Evolutionary conservation across 2,113 vertebrate genomes (phyloP).

Genomic region (Phylloscopus trochilus): DNA sequence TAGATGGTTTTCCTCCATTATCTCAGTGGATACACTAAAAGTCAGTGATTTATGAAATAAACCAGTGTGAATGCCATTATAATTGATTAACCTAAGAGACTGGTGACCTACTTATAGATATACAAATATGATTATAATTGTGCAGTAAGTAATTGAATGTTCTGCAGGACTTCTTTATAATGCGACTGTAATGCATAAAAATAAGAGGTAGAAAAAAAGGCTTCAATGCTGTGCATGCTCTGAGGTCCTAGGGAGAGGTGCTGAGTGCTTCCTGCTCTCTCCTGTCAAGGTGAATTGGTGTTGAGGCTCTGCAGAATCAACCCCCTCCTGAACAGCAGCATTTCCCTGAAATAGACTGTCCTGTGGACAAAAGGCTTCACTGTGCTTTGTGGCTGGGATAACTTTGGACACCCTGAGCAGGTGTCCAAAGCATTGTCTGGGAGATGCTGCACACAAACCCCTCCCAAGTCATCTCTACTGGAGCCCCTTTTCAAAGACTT

Average conservation of each 20-base stretch:
- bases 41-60: conserved; percentile 68
- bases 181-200: conserved; percentile 30
- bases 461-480: not conserved
- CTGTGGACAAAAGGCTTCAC: not conserved
- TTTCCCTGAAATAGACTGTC: not conserved
- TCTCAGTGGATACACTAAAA: conserved; percentile 61
- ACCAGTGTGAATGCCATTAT: conserved; percentile 38
- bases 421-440: too few relatives aligned
- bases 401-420: not conserved
- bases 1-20: conserved; percentile 63
- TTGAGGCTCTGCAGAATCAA: not conserved
- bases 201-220: not conserved
- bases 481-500: not conserved
- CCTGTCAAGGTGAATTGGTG: not conserved
- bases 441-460: not conserved
- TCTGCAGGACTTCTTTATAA: conserved; percentile 48
- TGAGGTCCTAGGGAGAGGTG: not conserved
- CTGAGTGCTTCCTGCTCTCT: not conserved
- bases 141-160: conserved; percentile 62
- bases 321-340: not conserved
- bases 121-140: conserved; percentile 64
- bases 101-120: conserved; percentile 50
- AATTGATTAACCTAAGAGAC: conserved; percentile 67
- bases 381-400: not conserved
- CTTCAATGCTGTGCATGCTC: not conserved